phyloP scores from a whole-genome alignment of 2,888 invertebrate genomes.

The Sphecodes monilicornis region DNA sequence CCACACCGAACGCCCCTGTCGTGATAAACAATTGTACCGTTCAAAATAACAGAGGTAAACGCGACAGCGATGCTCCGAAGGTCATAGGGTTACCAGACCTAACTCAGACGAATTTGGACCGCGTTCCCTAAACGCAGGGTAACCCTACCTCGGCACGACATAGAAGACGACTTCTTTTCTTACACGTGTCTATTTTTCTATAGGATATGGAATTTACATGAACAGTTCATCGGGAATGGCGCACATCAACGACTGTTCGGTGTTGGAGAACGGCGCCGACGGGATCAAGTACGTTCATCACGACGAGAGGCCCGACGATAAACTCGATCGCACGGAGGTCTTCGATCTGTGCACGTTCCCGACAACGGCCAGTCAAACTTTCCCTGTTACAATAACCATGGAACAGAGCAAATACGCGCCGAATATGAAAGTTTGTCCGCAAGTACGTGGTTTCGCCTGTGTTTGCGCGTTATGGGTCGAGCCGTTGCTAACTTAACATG shows the following conservation, averaged over 20 bases:
- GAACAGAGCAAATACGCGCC: slow-evolving; percentile 91
- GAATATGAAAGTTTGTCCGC: slow-evolving; percentile 90
- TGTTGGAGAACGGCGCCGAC: slow-evolving; percentile 95
- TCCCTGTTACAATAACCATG: slow-evolving; percentile 93
- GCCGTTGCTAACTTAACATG: not conserved
- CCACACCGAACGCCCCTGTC: slow-evolving; percentile 93
- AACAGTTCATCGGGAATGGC: slow-evolving; percentile 95
- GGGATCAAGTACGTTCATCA: slow-evolving; percentile 95
- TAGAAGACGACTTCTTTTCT: not conserved
- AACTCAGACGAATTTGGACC: too few relatives aligned
- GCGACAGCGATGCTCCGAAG: too few relatives aligned
- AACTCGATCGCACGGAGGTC: slow-evolving; percentile 90
- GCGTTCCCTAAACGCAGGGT: not conserved
- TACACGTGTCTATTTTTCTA: slow-evolving; percentile 76
- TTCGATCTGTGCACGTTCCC: slow-evolving; percentile 95
- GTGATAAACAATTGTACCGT: slow-evolving; percentile 93
- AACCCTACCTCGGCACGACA: not conserved
- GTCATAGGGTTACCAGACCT: not conserved
- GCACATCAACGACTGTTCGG: slow-evolving; percentile 90
- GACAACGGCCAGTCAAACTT: slow-evolving; percentile 93
- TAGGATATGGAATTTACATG: slow-evolving; percentile 94
- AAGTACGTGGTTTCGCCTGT: slow-evolving; percentile 82
- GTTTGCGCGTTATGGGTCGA: not conserved
- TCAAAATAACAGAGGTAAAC: slow-evolving; percentile 90
- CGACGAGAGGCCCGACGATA: slow-evolving; percentile 91